Base-by-base conservation (phyloP, 2,797 vertebrate genomes). In the Myotis daubentonii region DNA sequence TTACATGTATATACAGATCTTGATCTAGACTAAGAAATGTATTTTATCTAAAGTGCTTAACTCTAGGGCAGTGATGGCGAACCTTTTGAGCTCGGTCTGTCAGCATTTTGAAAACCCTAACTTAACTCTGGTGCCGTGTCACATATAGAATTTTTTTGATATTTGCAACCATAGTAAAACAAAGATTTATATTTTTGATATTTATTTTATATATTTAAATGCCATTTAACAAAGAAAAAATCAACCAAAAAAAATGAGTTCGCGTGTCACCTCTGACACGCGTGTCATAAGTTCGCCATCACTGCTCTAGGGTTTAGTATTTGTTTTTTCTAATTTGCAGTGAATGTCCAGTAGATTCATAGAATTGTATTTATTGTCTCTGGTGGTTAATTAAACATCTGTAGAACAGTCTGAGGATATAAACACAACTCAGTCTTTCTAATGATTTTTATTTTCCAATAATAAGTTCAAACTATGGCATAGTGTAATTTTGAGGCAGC, bases 21-120 rank as follows among this genome's bases (percentile, higher is more conserved):
- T 72, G 11, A 22, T 75, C n/a, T 51, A 60, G 8, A n/a, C 53
- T 68, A 95, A 96, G 71, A 89, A 87, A 79, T 53, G n/a, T 19
- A 4, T 79, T 89, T 84, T 94, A 23, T 49, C 15, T 85, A 17
- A 91, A 84, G 10, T 53, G 0, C 22, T 20, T 57, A 16, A 4
- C 13, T 78, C 20, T 62, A 65, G 81, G 9, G 28, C 44, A 44
- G 44, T 11, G 44, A 44, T 11, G 2, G 2, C 2, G 2, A 44
- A 44, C 44, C 44, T 44, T 44, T 44, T 44, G 44, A 44, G 44
- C 44, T 44, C 44, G 2, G 10, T 0, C 0, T 44, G 44, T 44
- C 44, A 44, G 44, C 44, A 44, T 44, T 44, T 44, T 44, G 44
- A 44, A 44, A 44, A 44, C 44, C 44, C 44, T 44, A 44, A 44